Evolutionary conservation across 2,888 invertebrate genomes (phyloP), one percentile per base, ranked within the genome.

Genomic region (Phyllotreta striolata): DNA sequence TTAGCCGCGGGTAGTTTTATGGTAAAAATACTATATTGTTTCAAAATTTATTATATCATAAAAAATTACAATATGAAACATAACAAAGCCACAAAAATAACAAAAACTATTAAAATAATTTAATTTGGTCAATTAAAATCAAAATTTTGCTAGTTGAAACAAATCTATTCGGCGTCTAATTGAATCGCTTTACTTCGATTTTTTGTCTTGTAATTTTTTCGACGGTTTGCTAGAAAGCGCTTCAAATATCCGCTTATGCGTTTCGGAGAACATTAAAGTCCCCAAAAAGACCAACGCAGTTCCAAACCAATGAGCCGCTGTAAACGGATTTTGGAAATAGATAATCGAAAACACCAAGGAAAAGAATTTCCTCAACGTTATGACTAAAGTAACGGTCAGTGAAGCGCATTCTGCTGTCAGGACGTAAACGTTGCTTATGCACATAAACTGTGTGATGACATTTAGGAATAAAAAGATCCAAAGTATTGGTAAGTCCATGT

Each of bases 301-400:
- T 4, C 98, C 98, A 41, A 93, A 75, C 95, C 97, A 96, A 79
- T 99, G 98, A 49, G 88, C 88, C 0, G 88, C 6, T 0, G 97
- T 98, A 78, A 99, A 99, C 0, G 95, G 91, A 84, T 98, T 99
- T 73, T 89, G 86, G 79, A 99, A 99, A 81, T 97, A 96, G 54
- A 94, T 74, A 72, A 99, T 96, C 0, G 98, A 98, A 78, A 99
- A 92, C n/a, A 99, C 81, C 40, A 99, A 84, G 0, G 97, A 97
- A 38, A 95, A 86, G 78, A 99, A 99, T 83, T 99, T 99, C 55
- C 99, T 86, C 59, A 98, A 82, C 0, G 99, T 99, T 37, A 99
- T 92, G 0, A 99, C 95, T 71, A 99, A 84, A 0, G 98, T 98
- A 1, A 99, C 97, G 0, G 96, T 95, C 47, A 99, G 82, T 0